Percentiles rank a stretch among this genome's conserved stretches.
Conservation (phyloP, 30 jellyfish, hydroid and myxozoan genomes). For the Aurelia sp. region DNA sequence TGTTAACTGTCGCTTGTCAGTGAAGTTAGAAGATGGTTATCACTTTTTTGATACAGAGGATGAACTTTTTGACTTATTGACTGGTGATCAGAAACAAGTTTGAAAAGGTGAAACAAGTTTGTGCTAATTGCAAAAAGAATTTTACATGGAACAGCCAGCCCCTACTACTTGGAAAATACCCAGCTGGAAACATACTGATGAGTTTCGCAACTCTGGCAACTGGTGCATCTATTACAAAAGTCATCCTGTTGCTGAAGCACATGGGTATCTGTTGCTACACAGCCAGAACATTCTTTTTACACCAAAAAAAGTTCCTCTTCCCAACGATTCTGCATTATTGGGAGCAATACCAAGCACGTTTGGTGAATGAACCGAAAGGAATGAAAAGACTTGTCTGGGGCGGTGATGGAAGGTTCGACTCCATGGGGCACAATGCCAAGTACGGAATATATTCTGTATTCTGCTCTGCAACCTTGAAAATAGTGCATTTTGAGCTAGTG, state of each 20-base stretch:
- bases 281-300: slow-evolving; percentile 39
- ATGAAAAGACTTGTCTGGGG: slow-evolving; percentile 21
- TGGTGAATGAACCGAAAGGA: slow-evolving; percentile 1
- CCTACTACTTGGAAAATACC: slow-evolving; percentile 10
- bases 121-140: slow-evolving; percentile 8
- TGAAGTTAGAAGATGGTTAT: no score
- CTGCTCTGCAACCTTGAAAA: slow-evolving; percentile 13
- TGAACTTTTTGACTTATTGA: no score
- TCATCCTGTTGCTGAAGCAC: slow-evolving; percentile 34
- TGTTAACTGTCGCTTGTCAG: no score
- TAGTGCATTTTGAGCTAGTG: slow-evolving; percentile 18
- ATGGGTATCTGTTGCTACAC: slow-evolving; percentile 39
- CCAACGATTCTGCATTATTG: slow-evolving; percentile 28
- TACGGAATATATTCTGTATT: slow-evolving; percentile 26
- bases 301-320: slow-evolving; percentile 49
- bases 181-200: slow-evolving; percentile 56
- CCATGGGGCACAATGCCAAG: slow-evolving; percentile 64
- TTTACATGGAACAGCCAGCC: slow-evolving; percentile 51
- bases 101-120: slow-evolving; percentile 26
- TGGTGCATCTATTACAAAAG: slow-evolving; percentile 48
- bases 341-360: slow-evolving; percentile 6
- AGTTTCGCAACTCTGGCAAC: slow-evolving; percentile 34
- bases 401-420: slow-evolving; percentile 67
- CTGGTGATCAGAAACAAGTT: no score
- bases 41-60: no score